Conservation (phyloP, 2,888 invertebrate species). For the Idaea aversata region DNA sequence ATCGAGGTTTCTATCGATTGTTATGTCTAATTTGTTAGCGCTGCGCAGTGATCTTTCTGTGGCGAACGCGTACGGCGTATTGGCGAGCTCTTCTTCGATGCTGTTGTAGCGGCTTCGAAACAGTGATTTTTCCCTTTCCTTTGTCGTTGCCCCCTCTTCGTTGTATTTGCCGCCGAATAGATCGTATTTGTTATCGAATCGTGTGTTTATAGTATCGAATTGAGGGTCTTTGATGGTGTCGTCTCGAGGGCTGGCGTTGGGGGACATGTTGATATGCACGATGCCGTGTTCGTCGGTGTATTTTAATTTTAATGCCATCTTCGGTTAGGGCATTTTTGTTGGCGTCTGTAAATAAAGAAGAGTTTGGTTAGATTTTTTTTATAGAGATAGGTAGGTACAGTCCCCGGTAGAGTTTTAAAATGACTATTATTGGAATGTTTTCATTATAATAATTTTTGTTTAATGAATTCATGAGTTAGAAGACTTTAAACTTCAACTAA, state of each 20-base stretch:
- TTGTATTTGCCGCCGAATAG: slow-evolving; percentile 70
- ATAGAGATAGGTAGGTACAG: too few relatives aligned
- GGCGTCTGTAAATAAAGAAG: slow-evolving; percentile 21
- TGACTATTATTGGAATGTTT: too few relatives aligned
- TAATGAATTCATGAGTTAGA: too few relatives aligned
- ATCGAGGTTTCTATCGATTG: slow-evolving; percentile 48
- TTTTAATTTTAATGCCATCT: slow-evolving; percentile 70
- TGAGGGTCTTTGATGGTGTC: slow-evolving; percentile 51
- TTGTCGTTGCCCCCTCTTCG: slow-evolving; percentile 40
- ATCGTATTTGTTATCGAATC: slow-evolving; percentile 66
- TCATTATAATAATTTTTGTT: too few relatives aligned
- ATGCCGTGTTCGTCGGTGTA: slow-evolving; percentile 74
- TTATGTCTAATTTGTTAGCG: slow-evolving; percentile 56
- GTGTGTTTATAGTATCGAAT: slow-evolving; percentile 70
- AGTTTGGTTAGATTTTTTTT: slow-evolving; percentile 18
- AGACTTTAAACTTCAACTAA: too few relatives aligned
- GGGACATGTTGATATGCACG: slow-evolving; percentile 72
- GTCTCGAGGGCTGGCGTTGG: slow-evolving; percentile 45
- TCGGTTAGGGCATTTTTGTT: slow-evolving; percentile 30
- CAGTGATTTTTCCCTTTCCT: slow-evolving; percentile 56
- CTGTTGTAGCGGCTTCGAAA: slow-evolving; percentile 76
- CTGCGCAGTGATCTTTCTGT: slow-evolving; percentile 54
- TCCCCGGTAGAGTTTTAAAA: too few relatives aligned
- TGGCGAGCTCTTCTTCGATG: slow-evolving; percentile 73
- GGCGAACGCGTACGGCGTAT: slow-evolving; percentile 76